Base-by-base conservation (phyloP, 2,888 invertebrate genomes). In the Chloromyia formosa region DNA sequence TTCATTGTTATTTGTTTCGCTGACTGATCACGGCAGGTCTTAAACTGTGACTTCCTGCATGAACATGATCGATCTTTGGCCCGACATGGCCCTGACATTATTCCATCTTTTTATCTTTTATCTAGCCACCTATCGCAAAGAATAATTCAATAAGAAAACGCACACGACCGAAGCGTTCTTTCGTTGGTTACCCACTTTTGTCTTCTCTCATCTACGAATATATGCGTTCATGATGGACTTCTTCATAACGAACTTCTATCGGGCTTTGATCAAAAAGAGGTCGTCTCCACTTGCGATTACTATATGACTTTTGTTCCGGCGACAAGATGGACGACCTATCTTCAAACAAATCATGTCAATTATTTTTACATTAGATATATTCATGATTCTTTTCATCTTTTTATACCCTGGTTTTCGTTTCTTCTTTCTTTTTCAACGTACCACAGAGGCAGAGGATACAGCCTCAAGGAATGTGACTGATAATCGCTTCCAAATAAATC, bases 11-110 rank as follows among this genome's bases (percentile, higher is more conserved):
- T 58, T 71, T 71, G 71, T 71, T 71, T 71, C 71, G 71, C 53
- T 71, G 71, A 71, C 71, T 71, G 71, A 71, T 71, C 71, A 71
- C 71, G 71, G 71, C 71, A 58, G 71, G 71, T 71, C 71, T 56
- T 71, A 71, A 71, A 53, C 71, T 71, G 58, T 42, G 71, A 71
- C 71, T 71, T 71, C 71, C 71, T 71, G 71, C 71, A 53, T 35
- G 27, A 35, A 35, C 27, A 35, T 71, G 71, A 71, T 71, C 71
- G 71, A 71, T 71, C 71, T 71, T 56, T 14, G n/a, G 23, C 71
- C 20, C 53, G 56, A 71, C 56, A 16, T 71, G 58, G 35, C 71
- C 71, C 53, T 71, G 71, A 71, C 71, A 71, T 71, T 71, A 71
- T 71, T 71, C 56, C 58, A 20, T 66, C 49, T 20, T 35, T 35